phyloP scores from a whole-genome alignment of 1,140 invertebrate species.

The Plodia interpunctella region DNA sequence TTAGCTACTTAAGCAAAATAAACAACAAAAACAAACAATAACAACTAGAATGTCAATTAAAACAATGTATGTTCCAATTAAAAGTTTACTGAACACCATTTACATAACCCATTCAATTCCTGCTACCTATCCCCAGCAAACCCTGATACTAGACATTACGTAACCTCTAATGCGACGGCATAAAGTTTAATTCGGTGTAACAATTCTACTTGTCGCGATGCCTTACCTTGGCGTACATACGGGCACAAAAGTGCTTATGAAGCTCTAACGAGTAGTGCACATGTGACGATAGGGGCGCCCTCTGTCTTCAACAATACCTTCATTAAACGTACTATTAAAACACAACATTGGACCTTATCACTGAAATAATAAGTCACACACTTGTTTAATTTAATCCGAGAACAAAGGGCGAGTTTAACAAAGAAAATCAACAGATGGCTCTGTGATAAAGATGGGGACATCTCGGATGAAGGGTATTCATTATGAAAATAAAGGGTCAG shows the following conservation, averaged over 20 bases:
- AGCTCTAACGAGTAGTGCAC: constrained; percentile 50
- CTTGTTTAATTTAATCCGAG: constrained; percentile 25
- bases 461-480: constrained; percentile 39
- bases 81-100: constrained; percentile 29
- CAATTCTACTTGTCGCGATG: neutral
- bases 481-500: constrained; percentile 44
- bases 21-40: neutral
- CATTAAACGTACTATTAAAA: constrained; percentile 43
- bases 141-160: constrained; percentile 2
- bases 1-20: no score
- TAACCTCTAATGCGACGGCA: constrained; percentile 14
- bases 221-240: constrained; percentile 23
- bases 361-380: constrained; percentile 33
- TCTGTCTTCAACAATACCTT: constrained; percentile 48
- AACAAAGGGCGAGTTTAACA: constrained; percentile 41
- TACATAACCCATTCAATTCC: constrained; percentile 31
- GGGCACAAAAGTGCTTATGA: constrained; percentile 51
- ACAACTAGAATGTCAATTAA: constrained; percentile 17
- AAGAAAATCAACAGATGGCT: constrained; percentile 60
- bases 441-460: constrained; percentile 39
- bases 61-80: constrained; percentile 29
- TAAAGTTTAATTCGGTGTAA: constrained; percentile 12
- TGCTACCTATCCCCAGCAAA: constrained; percentile 16
- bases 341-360: constrained; percentile 41
- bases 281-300: constrained; percentile 48